A percentile compares a stretch with the other conserved stretches of the same genome.
phyloP scores from a whole-genome alignment of 1,140 invertebrate genomes.

The Notospermus geniculatus region DNA sequence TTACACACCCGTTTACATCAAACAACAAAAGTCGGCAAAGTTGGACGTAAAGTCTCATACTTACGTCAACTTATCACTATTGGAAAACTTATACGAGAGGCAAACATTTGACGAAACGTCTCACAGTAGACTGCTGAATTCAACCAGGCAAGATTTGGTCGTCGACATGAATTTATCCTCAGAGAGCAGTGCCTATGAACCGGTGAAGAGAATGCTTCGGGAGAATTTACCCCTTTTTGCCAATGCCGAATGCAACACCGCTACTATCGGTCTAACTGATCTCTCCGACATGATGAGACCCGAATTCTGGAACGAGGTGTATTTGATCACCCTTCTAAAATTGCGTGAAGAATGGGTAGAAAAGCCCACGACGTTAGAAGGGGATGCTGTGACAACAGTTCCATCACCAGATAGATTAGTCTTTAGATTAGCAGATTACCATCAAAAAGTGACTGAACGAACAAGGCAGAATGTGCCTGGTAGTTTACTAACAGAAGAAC shows the following conservation, averaged over 20 bases:
- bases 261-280: background rate
- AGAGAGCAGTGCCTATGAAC: too few species aligned
- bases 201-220: background rate
- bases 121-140: too few species aligned
- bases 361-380: background rate
- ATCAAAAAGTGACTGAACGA: background rate
- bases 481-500: too few species aligned
- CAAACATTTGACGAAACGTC: too few species aligned
- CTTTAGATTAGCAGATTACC: background rate
- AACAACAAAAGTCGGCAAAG: background rate
- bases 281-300: constrained; percentile 4
- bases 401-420: background rate
- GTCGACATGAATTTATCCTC: too few species aligned
- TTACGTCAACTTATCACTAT: background rate
- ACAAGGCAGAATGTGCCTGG: too few species aligned
- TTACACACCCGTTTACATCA: background rate
- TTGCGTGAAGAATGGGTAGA: background rate
- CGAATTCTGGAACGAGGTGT: background rate
- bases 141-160: too few species aligned
- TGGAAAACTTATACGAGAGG: background rate
- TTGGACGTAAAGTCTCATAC: background rate
- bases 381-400: background rate
- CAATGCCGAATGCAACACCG: background rate
- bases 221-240: background rate
- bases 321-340: background rate